A percentile compares a stretch with the other conserved stretches of the same genome.
phyloP scores from a whole-genome alignment of 2,113 vertebrate species.

The Pantherophis guttatus region DNA sequence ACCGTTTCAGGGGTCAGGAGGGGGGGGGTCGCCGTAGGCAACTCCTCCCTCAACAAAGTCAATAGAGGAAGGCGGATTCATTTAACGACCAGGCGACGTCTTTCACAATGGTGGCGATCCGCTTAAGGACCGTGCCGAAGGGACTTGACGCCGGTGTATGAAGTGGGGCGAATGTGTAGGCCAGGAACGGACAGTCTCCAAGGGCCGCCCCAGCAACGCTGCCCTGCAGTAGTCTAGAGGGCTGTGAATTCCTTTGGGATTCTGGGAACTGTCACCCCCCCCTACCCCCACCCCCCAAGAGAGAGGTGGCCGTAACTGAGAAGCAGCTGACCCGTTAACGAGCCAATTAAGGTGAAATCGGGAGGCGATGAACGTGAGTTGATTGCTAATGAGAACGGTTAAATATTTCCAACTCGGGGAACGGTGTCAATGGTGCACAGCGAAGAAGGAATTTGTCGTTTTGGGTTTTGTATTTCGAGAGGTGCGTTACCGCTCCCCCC shows the following conservation, averaged over 20 bases:
- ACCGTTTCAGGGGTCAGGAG: not conserved
- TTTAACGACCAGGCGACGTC: not conserved
- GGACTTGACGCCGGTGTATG: not conserved
- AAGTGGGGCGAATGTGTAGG: not conserved
- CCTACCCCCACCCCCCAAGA: no score
- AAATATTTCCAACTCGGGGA: not conserved
- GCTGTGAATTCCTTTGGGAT: not conserved
- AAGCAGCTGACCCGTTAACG: not conserved
- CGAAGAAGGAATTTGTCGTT: not conserved
- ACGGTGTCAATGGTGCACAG: not conserved
- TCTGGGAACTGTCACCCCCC: not conserved
- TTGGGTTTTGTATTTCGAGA: no score
- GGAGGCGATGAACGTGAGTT: not conserved
- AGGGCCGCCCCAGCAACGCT: not conserved
- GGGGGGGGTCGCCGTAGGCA: no score
- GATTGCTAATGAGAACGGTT: conserved; percentile 24
- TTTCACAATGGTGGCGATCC: not conserved
- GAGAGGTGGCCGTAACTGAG: not conserved
- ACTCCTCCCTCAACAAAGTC: not conserved
- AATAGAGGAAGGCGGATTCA: not conserved
- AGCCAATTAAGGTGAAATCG: not conserved
- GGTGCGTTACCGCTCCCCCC: not conserved
- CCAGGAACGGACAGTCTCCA: not conserved
- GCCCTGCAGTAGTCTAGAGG: not conserved
- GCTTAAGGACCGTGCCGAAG: not conserved